Evolutionary conservation across 2,797 vertebrate species (phyloP).

Genomic region (Enteromius unitaeniatus): DNA sequence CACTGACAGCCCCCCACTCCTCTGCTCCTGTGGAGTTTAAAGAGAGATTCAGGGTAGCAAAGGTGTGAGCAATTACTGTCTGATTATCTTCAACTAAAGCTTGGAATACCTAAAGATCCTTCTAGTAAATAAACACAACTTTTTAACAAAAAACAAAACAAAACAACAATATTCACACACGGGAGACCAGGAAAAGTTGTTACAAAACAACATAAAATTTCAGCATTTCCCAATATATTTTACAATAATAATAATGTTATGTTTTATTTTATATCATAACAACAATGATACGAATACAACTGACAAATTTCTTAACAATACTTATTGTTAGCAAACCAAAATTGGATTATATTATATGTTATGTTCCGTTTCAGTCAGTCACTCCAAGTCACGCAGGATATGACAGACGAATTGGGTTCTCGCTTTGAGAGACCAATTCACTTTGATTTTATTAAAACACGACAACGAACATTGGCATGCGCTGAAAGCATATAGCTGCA

Average conservation of each 20-base stretch:
- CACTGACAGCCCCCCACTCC: constrained; percentile 4
- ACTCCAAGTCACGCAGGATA: too few species aligned
- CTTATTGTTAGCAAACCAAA: not conserved
- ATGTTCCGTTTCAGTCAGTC: not conserved
- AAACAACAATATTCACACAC: not conserved
- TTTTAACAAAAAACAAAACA: not conserved
- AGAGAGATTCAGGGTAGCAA: constrained; percentile 16
- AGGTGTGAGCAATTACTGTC: constrained; percentile 43
- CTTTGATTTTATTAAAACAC: too few species aligned
- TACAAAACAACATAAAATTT: not conserved
- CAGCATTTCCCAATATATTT: not conserved
- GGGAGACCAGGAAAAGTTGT: not conserved
- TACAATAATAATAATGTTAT: not conserved
- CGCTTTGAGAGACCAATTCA: too few species aligned
- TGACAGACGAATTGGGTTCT: too few species aligned
- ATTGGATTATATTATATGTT: not conserved
- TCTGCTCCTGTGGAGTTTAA: constrained; percentile 48
- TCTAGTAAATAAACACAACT: constrained; percentile 23
- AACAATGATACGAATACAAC: not conserved
- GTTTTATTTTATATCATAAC: not conserved
- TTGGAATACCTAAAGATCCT: constrained; percentile 21
- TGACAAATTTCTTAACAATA: not conserved
- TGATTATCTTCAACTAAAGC: constrained; percentile 33
- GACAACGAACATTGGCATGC: too few species aligned
- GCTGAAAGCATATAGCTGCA: too few species aligned